A percentile compares a stretch with the other conserved stretches of the same genome.
Evolutionary conservation across 2,888 invertebrate genomes (phyloP).

Genomic region (Glaucopsyche alexis): DNA sequence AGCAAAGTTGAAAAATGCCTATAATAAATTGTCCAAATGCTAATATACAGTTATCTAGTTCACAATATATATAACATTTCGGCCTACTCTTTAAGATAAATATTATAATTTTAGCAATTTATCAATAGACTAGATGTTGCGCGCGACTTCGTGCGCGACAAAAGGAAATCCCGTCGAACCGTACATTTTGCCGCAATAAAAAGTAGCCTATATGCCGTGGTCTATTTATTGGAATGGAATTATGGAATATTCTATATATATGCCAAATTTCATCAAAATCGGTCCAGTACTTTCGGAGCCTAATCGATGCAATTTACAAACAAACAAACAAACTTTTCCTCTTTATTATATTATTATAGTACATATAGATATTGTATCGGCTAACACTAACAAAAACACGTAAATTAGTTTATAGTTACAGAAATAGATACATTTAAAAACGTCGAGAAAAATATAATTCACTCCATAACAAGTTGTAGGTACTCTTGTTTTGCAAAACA

Average conservation of each 20-base stretch:
- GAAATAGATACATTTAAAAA: neutral
- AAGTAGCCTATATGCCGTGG: too few relatives aligned
- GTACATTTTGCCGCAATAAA: too few relatives aligned
- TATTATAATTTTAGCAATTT: neutral
- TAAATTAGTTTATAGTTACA: neutral
- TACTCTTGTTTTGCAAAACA: constrained; percentile 5
- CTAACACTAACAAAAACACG: neutral
- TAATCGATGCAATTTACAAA: neutral
- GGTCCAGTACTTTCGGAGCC: too few relatives aligned
- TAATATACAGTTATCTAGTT: neutral
- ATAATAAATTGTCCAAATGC: constrained; percentile 4
- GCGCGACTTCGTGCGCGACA: too few relatives aligned
- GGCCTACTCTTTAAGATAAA: neutral
- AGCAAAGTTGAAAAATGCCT: neutral
- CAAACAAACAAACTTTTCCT: too few relatives aligned
- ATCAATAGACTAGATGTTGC: too few relatives aligned
- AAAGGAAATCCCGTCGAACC: too few relatives aligned
- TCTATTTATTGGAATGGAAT: too few relatives aligned
- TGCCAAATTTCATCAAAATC: too few relatives aligned
- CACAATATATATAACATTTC: neutral
- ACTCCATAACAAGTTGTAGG: neutral
- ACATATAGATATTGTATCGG: too few relatives aligned
- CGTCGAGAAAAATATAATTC: neutral
- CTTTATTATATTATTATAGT: too few relatives aligned
- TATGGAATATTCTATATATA: too few relatives aligned